Evolutionary conservation across 2,113 vertebrate species (phyloP).

Genomic region (Jacana jacana): DNA sequence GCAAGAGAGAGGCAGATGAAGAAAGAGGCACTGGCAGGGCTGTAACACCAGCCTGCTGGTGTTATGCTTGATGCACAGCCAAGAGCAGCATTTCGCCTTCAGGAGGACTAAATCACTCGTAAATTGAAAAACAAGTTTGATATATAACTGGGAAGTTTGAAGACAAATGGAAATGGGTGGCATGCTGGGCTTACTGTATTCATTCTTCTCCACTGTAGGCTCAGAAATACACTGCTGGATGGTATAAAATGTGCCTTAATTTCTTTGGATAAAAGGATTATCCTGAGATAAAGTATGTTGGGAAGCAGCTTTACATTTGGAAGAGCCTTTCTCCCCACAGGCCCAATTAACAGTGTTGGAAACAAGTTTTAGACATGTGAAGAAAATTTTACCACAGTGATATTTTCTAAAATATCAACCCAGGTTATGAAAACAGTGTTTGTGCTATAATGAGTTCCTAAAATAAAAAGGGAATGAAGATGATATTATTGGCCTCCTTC

Average conservation of each 20-base stretch:
- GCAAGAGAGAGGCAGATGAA: neutral
- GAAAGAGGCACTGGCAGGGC: neutral
- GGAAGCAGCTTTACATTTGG: neutral
- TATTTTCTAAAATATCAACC: neutral
- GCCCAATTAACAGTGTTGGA: neutral
- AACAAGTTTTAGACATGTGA: neutral
- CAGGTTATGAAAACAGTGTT: neutral
- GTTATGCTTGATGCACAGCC: neutral
- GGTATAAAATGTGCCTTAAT: neutral
- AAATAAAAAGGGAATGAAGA: neutral
- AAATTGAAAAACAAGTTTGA: neutral
- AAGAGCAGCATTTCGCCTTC: neutral
- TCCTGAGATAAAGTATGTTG: neutral
- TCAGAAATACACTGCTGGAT: fast-evolving
- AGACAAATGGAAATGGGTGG: fast-evolving
- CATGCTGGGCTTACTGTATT: neutral
- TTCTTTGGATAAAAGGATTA: neutral
- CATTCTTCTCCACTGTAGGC: neutral
- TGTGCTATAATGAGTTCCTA: neutral
- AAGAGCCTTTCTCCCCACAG: neutral
- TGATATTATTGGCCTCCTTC: neutral
- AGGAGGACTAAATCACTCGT: neutral
- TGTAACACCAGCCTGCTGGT: neutral
- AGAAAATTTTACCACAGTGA: neutral
- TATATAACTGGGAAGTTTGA: neutral